Evolutionary conservation across 2,797 vertebrate genomes (phyloP).

Genomic region (Cephalopachus bancanus): DNA sequence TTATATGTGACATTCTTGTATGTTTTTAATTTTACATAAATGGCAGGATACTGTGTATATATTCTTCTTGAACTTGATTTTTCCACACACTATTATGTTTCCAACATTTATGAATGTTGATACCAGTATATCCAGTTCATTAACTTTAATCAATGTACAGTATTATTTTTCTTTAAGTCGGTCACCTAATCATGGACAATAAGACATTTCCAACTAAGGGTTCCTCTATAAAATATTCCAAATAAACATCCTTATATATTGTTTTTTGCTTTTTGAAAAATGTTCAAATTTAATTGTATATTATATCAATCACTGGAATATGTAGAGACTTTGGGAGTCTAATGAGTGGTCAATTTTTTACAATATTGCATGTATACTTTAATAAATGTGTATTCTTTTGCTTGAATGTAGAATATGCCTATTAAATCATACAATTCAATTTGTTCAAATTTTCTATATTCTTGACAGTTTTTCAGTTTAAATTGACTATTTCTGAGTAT

Average conservation of each 20-base stretch:
- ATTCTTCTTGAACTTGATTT: not conserved
- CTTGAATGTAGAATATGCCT: not conserved
- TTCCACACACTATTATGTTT: not conserved
- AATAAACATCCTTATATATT: not conserved
- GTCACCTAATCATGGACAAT: not conserved
- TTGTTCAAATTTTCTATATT: conserved; percentile 7
- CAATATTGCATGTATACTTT: not conserved
- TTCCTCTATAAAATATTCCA: not conserved
- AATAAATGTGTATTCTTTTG: not conserved
- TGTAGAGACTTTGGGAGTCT: not conserved
- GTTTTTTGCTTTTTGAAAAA: not conserved
- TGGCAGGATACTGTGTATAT: not conserved
- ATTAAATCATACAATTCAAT: not conserved
- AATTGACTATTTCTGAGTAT: not conserved
- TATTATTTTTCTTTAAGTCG: not conserved
- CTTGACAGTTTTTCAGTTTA: not conserved
- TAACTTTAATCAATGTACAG: not conserved
- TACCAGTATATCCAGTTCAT: not conserved
- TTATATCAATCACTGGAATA: not conserved
- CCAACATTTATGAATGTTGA: not conserved
- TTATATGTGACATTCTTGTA: not conserved
- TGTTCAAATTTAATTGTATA: not conserved
- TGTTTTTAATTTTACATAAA: conserved; percentile 44
- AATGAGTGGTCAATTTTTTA: not conserved
- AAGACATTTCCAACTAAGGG: not conserved